Percentiles rank a stretch among this genome's conserved stretches.
Evolutionary conservation across 2,888 invertebrate genomes (phyloP).

Genomic region (Alviniconcha strummeri): DNA sequence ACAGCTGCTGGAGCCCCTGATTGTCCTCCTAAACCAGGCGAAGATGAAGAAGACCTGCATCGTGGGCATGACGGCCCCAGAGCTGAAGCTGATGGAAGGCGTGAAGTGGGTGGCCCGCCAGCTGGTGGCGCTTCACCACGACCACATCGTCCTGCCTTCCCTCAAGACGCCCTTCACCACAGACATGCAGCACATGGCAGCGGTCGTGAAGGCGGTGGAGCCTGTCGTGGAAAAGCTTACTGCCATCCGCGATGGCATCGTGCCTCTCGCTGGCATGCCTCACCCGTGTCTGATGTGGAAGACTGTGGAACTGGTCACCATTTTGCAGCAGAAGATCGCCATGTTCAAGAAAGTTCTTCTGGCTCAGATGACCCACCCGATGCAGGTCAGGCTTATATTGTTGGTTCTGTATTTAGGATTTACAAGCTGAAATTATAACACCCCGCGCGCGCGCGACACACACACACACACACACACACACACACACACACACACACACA

Average conservation of each 20-base stretch:
- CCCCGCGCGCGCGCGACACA: no score
- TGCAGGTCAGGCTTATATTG: no score
- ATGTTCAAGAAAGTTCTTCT: slow-evolving; percentile 12
- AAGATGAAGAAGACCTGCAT: not conserved
- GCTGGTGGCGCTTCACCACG: not conserved
- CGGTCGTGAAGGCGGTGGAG: not conserved
- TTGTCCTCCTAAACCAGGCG: not conserved
- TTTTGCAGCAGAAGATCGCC: not conserved
- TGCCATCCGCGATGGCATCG: not conserved
- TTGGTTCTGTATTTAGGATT: no score
- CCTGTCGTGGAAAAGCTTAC: not conserved
- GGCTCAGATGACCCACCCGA: not conserved
- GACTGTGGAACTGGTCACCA: not conserved
- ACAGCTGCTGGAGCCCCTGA: not conserved
- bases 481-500: no score
- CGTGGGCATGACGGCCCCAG: not conserved
- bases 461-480: no score
- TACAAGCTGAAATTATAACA: no score
- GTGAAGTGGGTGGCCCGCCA: not conserved
- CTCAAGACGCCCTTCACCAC: not conserved
- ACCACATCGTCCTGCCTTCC: slow-evolving; percentile 1
- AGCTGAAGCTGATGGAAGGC: not conserved
- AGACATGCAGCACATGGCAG: not conserved
- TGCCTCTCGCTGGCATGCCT: not conserved
- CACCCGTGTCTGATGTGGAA: slow-evolving; percentile 11